phyloP scores from a whole-genome alignment of 2,113 vertebrate genomes.

The Pedetes capensis region DNA sequence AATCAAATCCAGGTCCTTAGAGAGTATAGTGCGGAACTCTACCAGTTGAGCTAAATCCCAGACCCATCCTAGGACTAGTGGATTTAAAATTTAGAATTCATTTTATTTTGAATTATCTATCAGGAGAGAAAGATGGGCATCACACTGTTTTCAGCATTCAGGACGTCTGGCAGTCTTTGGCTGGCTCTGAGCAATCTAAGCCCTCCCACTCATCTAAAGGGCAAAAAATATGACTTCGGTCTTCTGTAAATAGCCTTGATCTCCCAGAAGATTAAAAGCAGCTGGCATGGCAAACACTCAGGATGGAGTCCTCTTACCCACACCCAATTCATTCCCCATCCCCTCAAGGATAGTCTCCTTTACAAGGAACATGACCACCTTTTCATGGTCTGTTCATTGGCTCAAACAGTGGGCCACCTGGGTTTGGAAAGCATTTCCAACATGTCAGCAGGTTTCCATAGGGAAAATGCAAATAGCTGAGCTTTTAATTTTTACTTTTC shows the following conservation, averaged over 20 bases:
- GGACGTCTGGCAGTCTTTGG: neutral
- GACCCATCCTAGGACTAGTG: neutral
- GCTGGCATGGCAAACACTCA: constrained; percentile 6
- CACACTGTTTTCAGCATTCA: neutral
- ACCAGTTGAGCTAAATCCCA: no score
- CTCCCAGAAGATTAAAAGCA: neutral
- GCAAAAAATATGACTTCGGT: neutral
- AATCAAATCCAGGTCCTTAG: no score
- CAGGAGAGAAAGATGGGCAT: neutral
- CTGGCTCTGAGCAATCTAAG: neutral
- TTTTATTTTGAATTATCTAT: constrained; percentile 49
- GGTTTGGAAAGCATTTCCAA: neutral
- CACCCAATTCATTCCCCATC: neutral
- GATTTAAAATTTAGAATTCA: constrained; percentile 18
- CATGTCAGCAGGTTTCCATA: neutral
- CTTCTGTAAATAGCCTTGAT: constrained; percentile 35
- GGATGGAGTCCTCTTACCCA: neutral
- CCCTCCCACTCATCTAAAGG: neutral
- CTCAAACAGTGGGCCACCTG: neutral
- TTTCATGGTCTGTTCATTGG: no score
- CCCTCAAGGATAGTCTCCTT: neutral
- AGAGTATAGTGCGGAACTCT: no score
- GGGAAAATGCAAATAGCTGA: neutral
- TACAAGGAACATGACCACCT: neutral
- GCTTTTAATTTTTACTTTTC: constrained; percentile 45